Evolutionary conservation across 2,888 invertebrate genomes (phyloP).

Genomic region (Coleophora flavipennella): DNA sequence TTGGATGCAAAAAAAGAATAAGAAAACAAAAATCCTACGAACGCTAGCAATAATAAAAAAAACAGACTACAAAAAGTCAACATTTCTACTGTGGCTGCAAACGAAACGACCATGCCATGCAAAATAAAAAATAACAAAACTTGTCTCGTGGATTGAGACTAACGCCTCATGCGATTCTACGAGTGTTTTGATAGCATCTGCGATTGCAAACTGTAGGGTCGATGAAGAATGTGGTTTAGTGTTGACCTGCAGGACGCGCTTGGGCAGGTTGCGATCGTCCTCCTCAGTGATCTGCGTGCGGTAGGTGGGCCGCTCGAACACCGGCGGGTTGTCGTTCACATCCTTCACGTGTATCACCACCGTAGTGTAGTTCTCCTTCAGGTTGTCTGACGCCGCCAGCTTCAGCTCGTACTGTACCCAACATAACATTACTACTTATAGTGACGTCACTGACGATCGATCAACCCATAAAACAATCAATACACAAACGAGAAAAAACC

Average conservation of each 20-base stretch:
- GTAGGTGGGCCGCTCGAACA: constrained; percentile 95
- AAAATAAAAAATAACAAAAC: constrained; percentile 28
- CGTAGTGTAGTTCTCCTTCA: constrained; percentile 97
- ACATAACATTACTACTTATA: not conserved
- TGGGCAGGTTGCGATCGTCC: constrained; percentile 94
- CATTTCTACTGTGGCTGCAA: constrained; percentile 33
- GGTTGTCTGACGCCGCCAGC: constrained; percentile 94
- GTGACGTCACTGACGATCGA: no score
- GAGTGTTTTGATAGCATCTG: constrained; percentile 21
- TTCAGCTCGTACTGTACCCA: constrained; percentile 88
- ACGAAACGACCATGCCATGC: constrained; percentile 62
- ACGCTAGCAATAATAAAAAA: constrained; percentile 43
- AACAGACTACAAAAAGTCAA: constrained; percentile 40
- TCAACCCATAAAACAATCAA: no score
- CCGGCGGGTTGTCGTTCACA: constrained; percentile 98
- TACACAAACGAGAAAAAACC: no score
- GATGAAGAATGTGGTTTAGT: constrained; percentile 55
- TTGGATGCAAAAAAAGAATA: constrained; percentile 35
- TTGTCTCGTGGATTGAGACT: constrained; percentile 27
- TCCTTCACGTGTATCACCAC: constrained; percentile 98
- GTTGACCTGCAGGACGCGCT: constrained; percentile 90
- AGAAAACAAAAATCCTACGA: constrained; percentile 30
- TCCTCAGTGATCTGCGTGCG: constrained; percentile 97
- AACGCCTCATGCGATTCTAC: constrained; percentile 36
- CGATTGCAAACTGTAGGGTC: constrained; percentile 16